These are phyloP conservation scores for Tiliacea aurago DNA, from an alignment of 2,888 invertebrate species.

Conservation along the genomic window DNA sequence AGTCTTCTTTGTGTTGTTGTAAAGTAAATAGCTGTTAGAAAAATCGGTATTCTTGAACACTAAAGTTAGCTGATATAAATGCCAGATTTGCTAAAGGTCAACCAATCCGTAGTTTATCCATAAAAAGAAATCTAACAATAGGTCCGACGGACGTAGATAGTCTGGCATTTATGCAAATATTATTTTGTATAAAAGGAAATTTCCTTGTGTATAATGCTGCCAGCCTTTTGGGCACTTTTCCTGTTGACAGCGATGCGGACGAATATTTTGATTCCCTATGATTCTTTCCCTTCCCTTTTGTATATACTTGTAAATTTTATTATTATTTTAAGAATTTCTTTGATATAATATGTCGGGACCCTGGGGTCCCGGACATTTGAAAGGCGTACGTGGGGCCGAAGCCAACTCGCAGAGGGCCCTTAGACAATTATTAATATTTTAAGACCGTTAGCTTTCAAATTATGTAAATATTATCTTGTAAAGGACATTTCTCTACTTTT, in stretches of 20 bases:
- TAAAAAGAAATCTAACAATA: not conserved
- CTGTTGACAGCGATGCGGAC: not conserved
- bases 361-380: too few relatives aligned
- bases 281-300: too few relatives aligned
- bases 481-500: not conserved
- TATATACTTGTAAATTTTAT: too few relatives aligned
- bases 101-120: not conserved
- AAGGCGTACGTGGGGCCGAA: too few relatives aligned
- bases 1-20: conserved; percentile 31
- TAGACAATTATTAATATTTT: not conserved
- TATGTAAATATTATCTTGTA: not conserved
- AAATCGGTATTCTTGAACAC: conserved; percentile 10
- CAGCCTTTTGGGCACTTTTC: not conserved
- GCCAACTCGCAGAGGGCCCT: too few relatives aligned
- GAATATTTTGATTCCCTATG: not conserved
- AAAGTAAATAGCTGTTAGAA: conserved; percentile 17
- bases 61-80: not conserved
- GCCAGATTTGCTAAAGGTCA: not conserved
- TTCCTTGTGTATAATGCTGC: not conserved
- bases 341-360: too few relatives aligned
- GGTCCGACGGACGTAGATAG: not conserved
- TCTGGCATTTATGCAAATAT: not conserved
- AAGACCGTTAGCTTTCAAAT: not conserved
- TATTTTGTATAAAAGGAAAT: not conserved
- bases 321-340: too few relatives aligned